A percentile compares a stretch with the other conserved stretches of the same genome.
Conservation (phyloP, 2,888 invertebrate genomes). For the Parnassius smintheus region DNA sequence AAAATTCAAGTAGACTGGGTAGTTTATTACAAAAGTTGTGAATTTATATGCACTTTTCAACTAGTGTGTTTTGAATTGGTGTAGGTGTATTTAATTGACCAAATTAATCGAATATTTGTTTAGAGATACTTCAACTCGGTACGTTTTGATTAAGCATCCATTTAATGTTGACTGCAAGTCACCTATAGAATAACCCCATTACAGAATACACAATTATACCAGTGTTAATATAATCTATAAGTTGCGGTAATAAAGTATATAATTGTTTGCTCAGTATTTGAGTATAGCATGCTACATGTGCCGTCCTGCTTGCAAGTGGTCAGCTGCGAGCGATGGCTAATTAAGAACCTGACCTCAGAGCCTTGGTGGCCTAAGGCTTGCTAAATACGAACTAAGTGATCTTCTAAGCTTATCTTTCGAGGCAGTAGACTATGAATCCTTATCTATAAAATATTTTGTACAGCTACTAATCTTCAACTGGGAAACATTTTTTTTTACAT, state of each 20-base stretch:
- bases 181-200: conserved; percentile 13
- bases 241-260: conserved; percentile 23
- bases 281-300: conserved; percentile 35
- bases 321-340: conserved; percentile 74
- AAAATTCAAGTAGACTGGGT: too few species aligned
- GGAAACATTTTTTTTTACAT: too few species aligned
- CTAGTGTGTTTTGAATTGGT: too few species aligned
- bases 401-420: conserved; percentile 58
- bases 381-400: conserved; percentile 70
- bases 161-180: conserved; percentile 25
- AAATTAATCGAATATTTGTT: conserved; percentile 19
- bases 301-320: conserved; percentile 68
- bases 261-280: neutral
- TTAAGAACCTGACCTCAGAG: conserved; percentile 74
- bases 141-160: conserved; percentile 23
- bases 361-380: conserved; percentile 58
- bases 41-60: too few species aligned
- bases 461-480: too few species aligned
- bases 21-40: too few species aligned
- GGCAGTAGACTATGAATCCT: conserved; percentile 44
- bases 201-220: conserved; percentile 3
- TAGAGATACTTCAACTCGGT: conserved; percentile 16
- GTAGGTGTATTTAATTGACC: neutral
- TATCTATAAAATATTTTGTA: conserved; percentile 32
- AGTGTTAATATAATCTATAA: conserved; percentile 13